A percentile compares a stretch with the other conserved stretches of the same genome.
These are phyloP conservation scores for Lucinisca nassula DNA, from an alignment of 2,888 invertebrate species.

Conservation along the genomic window DNA sequence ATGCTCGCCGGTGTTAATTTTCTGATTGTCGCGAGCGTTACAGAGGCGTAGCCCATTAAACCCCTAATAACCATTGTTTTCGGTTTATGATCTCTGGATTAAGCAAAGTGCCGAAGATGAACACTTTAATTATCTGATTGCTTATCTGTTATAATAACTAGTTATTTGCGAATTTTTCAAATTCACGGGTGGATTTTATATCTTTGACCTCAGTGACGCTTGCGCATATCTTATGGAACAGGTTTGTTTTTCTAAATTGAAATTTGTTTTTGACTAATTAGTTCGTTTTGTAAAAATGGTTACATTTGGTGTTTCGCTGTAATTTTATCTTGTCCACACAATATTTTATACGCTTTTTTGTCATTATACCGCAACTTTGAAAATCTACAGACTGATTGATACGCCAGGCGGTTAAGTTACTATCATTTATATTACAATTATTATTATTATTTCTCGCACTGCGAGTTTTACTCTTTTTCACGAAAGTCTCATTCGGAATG, in stretches of 20 bases:
- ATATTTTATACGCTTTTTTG: neutral
- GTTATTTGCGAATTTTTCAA: slow-evolving; percentile 15
- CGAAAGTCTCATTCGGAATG: too few relatives aligned
- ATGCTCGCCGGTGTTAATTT: neutral
- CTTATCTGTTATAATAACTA: slow-evolving; percentile 14
- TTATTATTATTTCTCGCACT: too few relatives aligned
- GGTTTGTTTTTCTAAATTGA: slow-evolving; percentile 6
- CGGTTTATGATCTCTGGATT: neutral
- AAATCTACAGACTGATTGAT: neutral
- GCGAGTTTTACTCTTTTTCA: too few relatives aligned
- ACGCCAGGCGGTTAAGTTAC: neutral
- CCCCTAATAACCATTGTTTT: neutral
- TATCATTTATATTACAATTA: too few relatives aligned
- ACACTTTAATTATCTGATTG: slow-evolving; percentile 1
- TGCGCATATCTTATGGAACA: neutral
- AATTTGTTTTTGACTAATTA: neutral
- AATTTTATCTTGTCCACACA: neutral
- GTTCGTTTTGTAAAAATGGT: neutral
- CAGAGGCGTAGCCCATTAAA: slow-evolving; percentile 7
- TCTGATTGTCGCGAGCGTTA: slow-evolving; percentile 1
- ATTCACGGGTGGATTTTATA: slow-evolving; percentile 5
- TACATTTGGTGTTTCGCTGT: neutral
- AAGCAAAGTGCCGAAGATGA: neutral
- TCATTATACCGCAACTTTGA: neutral
- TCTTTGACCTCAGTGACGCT: slow-evolving; percentile 7